Conservation (phyloP, 2,113 vertebrate genomes). For the Amphiprion percula region DNA sequence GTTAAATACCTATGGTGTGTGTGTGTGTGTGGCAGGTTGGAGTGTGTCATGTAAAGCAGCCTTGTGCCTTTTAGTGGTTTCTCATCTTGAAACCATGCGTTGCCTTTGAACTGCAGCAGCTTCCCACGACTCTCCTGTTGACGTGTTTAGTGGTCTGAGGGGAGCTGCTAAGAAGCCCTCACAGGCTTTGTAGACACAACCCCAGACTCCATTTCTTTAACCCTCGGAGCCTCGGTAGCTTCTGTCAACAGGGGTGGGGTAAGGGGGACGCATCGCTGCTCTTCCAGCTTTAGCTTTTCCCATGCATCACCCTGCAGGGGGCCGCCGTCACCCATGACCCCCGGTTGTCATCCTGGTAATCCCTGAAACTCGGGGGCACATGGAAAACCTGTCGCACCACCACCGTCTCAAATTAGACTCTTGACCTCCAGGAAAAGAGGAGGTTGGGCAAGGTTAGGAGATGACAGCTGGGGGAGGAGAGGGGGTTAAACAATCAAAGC, state of each 20-base stretch:
- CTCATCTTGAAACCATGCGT: constrained; percentile 75
- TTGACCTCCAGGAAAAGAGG: constrained; percentile 62
- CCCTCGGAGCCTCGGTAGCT: constrained; percentile 46
- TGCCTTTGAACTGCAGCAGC: constrained; percentile 60
- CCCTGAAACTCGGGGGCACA: constrained; percentile 54
- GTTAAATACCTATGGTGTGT: constrained; percentile 41
- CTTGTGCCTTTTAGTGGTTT: constrained; percentile 21
- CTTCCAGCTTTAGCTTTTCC: constrained; percentile 71
- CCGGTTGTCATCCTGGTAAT: constrained; percentile 65
- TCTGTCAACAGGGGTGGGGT: constrained; percentile 57
- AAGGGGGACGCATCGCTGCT: neutral
- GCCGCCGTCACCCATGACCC: constrained; percentile 66
- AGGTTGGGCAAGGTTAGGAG: constrained; percentile 46
- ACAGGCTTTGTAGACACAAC: constrained; percentile 66
- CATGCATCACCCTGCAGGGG: constrained; percentile 71
- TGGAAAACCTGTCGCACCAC: constrained; percentile 75
- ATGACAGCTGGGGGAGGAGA: constrained; percentile 61
- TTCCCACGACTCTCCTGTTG: constrained; percentile 68
- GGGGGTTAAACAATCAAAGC: constrained; percentile 73
- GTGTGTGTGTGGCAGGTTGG: constrained; percentile 23
- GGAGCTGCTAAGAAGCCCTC: constrained; percentile 56
- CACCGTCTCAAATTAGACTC: constrained; percentile 77
- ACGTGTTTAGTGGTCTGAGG: constrained; percentile 73
- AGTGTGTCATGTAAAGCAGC: constrained; percentile 54
- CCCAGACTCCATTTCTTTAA: constrained; percentile 52